phyloP scores from a whole-genome alignment of 92 coral and sea anemone species.

The Palythoa grandiflora region DNA sequence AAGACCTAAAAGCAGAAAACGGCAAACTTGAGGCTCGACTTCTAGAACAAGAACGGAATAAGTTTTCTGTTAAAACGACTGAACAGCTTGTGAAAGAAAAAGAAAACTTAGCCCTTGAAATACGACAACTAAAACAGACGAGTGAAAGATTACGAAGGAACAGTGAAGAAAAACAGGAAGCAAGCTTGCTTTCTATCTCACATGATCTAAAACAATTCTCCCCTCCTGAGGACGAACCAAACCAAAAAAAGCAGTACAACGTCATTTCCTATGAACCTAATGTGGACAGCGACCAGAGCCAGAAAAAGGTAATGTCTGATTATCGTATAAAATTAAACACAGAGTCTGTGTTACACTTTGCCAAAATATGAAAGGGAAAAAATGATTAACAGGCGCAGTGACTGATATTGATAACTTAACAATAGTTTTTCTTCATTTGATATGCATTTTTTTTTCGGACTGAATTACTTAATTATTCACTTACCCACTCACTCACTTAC shows the following conservation, averaged over 20 bases:
- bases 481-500: too few relatives aligned
- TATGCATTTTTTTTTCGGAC: too few relatives aligned
- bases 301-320: not conserved
- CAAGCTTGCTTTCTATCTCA: not conserved
- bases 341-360: too few relatives aligned
- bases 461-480: too few relatives aligned
- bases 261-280: not conserved
- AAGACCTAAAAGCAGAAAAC: constrained; percentile 41
- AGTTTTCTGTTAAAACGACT: not conserved
- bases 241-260: not conserved
- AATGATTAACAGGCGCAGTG: too few relatives aligned
- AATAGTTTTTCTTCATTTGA: too few relatives aligned
- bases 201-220: not conserved
- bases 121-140: constrained; percentile 7
- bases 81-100: not conserved
- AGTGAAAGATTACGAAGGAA: not conserved
- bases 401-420: too few relatives aligned
- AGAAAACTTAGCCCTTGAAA: constrained; percentile 7
- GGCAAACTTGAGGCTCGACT: constrained; percentile 16
- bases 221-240: not conserved
- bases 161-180: not conserved
- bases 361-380: too few relatives aligned
- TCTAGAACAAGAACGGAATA: not conserved
- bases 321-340: too few relatives aligned
- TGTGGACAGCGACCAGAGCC: not conserved